A percentile compares a stretch with the other conserved stretches of the same genome.
Evolutionary conservation across 1,140 invertebrate genomes (phyloP).

Genomic region (Bombus waltoni): DNA sequence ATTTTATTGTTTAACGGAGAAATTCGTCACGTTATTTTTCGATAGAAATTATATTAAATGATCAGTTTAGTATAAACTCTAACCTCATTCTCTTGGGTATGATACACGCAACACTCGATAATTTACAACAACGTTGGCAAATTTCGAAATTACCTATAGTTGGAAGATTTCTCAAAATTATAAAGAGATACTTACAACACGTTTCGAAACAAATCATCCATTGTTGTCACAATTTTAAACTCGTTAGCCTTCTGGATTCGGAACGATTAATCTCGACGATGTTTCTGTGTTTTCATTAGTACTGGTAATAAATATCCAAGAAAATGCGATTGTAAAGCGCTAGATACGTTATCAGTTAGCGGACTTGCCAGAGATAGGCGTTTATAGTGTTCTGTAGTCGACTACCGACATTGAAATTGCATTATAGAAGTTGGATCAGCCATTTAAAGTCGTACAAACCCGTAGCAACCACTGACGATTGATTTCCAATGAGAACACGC

Average conservation of each 20-base stretch:
- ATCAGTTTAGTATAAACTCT: neutral
- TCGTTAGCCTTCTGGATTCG: neutral
- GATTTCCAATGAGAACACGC: neutral
- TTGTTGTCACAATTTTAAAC: neutral
- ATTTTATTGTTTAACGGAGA: neutral
- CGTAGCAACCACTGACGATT: slow-evolving; percentile 19
- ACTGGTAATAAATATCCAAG: neutral
- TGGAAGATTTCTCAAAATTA: neutral
- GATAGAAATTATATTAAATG: neutral
- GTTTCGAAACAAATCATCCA: neutral
- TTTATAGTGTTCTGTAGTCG: slow-evolving; percentile 5
- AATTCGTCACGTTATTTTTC: neutral
- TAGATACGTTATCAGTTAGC: slow-evolving; percentile 22
- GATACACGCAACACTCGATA: neutral
- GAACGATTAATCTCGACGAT: neutral
- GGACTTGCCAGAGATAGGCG: slow-evolving; percentile 2
- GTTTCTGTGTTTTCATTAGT: neutral
- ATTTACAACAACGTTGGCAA: neutral
- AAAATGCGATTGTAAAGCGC: neutral
- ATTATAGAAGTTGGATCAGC: slow-evolving; percentile 25
- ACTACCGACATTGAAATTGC: slow-evolving; percentile 47
- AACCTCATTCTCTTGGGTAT: neutral
- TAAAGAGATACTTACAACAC: neutral
- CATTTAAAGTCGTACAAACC: slow-evolving; percentile 35
- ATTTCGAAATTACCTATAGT: neutral